Base-by-base conservation (phyloP, 2,797 vertebrate species). In the Spinus olivaceus region DNA sequence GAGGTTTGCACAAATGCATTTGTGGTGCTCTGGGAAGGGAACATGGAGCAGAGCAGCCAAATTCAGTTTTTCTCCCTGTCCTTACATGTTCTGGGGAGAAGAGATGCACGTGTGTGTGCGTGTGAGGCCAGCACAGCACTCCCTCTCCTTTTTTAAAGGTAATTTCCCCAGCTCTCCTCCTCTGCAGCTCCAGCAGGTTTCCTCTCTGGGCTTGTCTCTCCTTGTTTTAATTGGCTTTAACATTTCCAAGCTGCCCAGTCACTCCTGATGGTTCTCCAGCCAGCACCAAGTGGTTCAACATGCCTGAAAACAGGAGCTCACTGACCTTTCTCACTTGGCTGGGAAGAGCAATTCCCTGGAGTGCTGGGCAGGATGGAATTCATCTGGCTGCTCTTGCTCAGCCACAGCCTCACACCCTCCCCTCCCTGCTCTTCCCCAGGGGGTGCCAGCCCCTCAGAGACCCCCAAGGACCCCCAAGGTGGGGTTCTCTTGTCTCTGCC, bases 211-310 rank as follows among this genome's bases (percentile, higher is more conserved):
- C 28, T 84, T 57, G 33, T 73, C 66, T 86, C 78, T 67, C 42
- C 42, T 54, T 35, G 22, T 72, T 88, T 81, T 88, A 88, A 93
- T 72, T 90, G 27, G 33, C 49, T 79, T 76, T 63, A 92, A 67
- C 53, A 74, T 78, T 91, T 89, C 57, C 51, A 81, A 89, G 54
- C 35, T 91, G 74, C 59, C 63, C 59, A 76, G 78, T 47, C 59
- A 54, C 59, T 84, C 86, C 59, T 91, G 85, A 47, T 57, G 63
- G 39, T 69, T 65, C 77, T 50, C 39, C 42, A 93, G 73, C 81
- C 81, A 66, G 50, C 51, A 64, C 57, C 24, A 39, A 89, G 86
- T 65, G 35, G 24, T 78, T 89, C 79, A 76, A 79, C 33, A 25
- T 14, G 47, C 66, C 66, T 59, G 87, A 54, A 64, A 84, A 72